Evolutionary conservation across 2,113 vertebrate genomes (phyloP).

Genomic region (Amphiprion percula): DNA sequence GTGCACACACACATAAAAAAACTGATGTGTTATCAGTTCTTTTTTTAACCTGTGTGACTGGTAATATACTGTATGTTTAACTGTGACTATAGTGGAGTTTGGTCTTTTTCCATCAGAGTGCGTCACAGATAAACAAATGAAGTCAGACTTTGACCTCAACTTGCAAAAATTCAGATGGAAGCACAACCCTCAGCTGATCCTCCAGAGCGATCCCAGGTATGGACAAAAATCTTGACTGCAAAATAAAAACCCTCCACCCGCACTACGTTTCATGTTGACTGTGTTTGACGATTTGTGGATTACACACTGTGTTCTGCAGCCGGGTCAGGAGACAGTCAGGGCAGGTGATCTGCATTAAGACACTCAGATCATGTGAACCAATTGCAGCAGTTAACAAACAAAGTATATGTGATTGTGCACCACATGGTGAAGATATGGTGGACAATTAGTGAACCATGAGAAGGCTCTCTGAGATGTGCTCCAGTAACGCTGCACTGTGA

Average conservation of each 20-base stretch:
- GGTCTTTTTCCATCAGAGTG: slow-evolving; percentile 35
- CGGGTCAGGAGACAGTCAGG: slow-evolving; percentile 5
- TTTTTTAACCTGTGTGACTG: background rate
- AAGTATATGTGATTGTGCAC: slow-evolving; percentile 15
- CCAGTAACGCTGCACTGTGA: slow-evolving; percentile 56
- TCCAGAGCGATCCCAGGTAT: slow-evolving; percentile 25
- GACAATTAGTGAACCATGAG: slow-evolving; percentile 39
- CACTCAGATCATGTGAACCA: slow-evolving; percentile 43
- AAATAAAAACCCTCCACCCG: background rate
- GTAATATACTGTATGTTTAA: background rate
- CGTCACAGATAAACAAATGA: slow-evolving; percentile 62
- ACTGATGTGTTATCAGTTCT: background rate
- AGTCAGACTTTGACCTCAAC: slow-evolving; percentile 67
- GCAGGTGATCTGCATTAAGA: slow-evolving; percentile 22
- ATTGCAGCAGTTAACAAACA: slow-evolving; percentile 2
- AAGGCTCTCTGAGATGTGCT: slow-evolving; percentile 27
- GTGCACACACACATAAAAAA: background rate
- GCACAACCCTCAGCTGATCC: background rate
- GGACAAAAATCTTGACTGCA: background rate
- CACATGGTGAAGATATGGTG: slow-evolving; percentile 43
- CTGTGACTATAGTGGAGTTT: slow-evolving; percentile 36
- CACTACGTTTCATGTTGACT: background rate
- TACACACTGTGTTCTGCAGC: background rate
- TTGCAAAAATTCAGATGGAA: slow-evolving; percentile 21
- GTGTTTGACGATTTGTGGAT: slow-evolving; percentile 5